Conservation (phyloP, 2,888 invertebrate species). For the Apamea epomidion region DNA sequence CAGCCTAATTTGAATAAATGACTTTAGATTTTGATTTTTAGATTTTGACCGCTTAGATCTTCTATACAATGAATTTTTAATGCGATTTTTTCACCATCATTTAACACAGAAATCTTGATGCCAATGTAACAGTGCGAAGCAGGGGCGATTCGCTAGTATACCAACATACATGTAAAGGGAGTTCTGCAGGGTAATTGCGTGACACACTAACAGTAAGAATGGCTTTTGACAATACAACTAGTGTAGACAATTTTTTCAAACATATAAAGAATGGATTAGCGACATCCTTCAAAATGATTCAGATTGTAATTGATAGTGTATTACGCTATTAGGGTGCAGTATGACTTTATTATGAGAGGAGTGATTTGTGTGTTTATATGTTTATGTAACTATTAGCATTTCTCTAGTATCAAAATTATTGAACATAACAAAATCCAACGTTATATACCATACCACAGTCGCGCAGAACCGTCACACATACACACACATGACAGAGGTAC, state of each 20-base stretch:
- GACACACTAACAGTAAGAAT: too few species aligned
- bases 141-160: too few species aligned
- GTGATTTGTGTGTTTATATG: background rate
- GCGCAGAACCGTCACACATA: constrained; percentile 11
- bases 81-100: background rate
- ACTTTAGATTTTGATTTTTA: too few species aligned
- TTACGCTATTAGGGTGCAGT: background rate
- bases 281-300: background rate
- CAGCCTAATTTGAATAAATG: too few species aligned
- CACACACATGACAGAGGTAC: constrained; percentile 23
- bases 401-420: background rate
- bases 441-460: constrained; percentile 10
- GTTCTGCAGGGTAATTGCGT: too few species aligned
- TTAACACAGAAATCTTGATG: background rate
- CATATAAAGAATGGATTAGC: too few species aligned
- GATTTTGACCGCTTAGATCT: background rate
- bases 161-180: too few species aligned
- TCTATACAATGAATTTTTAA: background rate
- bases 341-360: background rate
- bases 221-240: too few species aligned
- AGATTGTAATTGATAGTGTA: background rate
- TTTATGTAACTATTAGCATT: background rate
- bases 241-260: too few species aligned
- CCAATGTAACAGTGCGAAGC: background rate
- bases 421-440: constrained; percentile 15